These are phyloP conservation scores for Leptoteleia sp. DNA, from an alignment of 1,140 invertebrate species.

Conservation along the genomic window DNA sequence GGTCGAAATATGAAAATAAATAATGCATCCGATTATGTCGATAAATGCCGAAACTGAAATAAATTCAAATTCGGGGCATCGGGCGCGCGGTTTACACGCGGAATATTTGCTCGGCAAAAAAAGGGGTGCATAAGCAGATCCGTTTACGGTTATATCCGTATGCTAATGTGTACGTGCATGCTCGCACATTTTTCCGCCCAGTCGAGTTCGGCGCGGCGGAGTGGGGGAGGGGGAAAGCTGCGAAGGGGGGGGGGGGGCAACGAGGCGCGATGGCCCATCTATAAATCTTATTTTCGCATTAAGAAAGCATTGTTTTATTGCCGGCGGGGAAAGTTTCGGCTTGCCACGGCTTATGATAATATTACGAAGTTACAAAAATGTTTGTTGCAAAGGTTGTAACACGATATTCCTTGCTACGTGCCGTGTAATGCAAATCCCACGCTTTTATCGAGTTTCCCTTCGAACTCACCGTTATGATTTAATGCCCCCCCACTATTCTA, in stretches of 20 bases:
- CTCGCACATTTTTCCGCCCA: conserved; percentile 7
- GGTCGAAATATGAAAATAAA: conserved; percentile 12
- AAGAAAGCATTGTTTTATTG: conserved; percentile 10
- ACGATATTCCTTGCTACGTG: background rate
- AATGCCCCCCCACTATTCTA: too few relatives aligned
- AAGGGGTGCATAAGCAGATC: conserved; percentile 24
- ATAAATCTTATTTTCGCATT: conserved; percentile 13
- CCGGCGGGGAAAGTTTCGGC: background rate
- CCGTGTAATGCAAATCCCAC: background rate
- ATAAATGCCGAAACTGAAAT: conserved; percentile 18
- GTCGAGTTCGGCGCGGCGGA: too few relatives aligned
- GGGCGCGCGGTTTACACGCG: conserved; percentile 1
- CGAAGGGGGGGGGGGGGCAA: too few relatives aligned
- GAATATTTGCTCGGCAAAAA: conserved; percentile 28
- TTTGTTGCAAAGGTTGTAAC: background rate
- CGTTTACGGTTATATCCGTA: conserved; percentile 17
- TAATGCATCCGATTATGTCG: conserved; percentile 24
- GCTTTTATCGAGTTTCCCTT: background rate
- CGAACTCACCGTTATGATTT: background rate
- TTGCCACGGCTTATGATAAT: background rate
- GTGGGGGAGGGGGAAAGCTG: too few relatives aligned
- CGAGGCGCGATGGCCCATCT: background rate
- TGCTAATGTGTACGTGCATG: conserved; percentile 21
- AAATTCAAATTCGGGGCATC: conserved; percentile 19
- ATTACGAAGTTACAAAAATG: background rate